Conservation (phyloP, 2,113 vertebrate species). For the Neogale vison region DNA sequence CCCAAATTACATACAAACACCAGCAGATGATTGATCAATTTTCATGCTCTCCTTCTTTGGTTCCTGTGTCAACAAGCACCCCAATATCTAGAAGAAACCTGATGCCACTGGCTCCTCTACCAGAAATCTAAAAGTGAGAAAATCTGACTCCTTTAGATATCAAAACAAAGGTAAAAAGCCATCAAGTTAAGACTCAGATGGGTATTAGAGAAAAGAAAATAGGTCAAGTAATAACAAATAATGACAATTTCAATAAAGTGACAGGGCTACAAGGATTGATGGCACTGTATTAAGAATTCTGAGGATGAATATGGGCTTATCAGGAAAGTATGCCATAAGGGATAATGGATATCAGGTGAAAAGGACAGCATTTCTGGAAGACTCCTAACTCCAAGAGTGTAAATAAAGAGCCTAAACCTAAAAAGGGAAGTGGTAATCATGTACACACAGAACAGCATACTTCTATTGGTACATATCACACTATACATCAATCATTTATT, state of each 20-base stretch:
- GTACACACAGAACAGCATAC: not conserved
- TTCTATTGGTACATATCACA: not conserved
- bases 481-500: not conserved
- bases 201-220: slow-evolving; percentile 13
- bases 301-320: not conserved
- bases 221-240: slow-evolving; percentile 3
- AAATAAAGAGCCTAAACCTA: not conserved
- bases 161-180: not conserved
- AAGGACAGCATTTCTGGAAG: not conserved
- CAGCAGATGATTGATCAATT: not conserved
- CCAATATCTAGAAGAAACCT: not conserved
- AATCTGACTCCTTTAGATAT: not conserved
- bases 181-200: not conserved
- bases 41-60: not conserved
- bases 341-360: not conserved
- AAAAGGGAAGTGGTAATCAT: not conserved
- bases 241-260: slow-evolving; percentile 15
- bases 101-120: not conserved
- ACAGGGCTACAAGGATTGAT: not conserved
- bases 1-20: slow-evolving; percentile 14
- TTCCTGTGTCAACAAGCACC: not conserved
- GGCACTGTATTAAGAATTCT: not conserved
- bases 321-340: not conserved
- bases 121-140: not conserved
- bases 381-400: not conserved